Evolutionary conservation across 1,140 invertebrate species (phyloP).

Genomic region (Aphaenogaster floridana): DNA sequence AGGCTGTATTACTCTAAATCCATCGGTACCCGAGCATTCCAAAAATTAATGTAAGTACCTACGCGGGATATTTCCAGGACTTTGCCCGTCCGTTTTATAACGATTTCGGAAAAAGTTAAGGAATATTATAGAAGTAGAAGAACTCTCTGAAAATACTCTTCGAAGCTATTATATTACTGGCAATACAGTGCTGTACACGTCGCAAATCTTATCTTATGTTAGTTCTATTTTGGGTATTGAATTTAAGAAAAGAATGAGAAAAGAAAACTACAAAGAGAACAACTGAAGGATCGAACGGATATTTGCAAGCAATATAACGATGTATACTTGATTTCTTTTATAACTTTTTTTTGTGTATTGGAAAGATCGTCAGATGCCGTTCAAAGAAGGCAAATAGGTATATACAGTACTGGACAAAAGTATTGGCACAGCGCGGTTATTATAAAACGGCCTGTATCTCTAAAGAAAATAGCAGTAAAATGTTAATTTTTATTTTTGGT

Average conservation of each 20-base stretch:
- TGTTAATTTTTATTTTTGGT: too few species aligned
- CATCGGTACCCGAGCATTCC: background rate
- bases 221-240: background rate
- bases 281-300: background rate
- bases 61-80: background rate
- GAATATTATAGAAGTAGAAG: background rate
- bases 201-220: too few species aligned
- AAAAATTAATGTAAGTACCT: conserved; percentile 24
- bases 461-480: too few species aligned
- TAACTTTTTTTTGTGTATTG: background rate
- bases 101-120: background rate
- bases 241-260: background rate
- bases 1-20: background rate
- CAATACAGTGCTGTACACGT: background rate
- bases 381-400: background rate
- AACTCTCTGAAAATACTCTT: background rate
- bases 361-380: background rate
- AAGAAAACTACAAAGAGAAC: background rate
- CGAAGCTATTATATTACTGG: background rate
- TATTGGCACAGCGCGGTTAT: too few species aligned
- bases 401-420: too few species aligned
- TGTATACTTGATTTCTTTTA: background rate
- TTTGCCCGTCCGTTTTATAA: background rate
- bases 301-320: background rate
- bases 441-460: too few species aligned